phyloP scores from a whole-genome alignment of 2,797 vertebrate genomes.

The Perodicticus potto region DNA sequence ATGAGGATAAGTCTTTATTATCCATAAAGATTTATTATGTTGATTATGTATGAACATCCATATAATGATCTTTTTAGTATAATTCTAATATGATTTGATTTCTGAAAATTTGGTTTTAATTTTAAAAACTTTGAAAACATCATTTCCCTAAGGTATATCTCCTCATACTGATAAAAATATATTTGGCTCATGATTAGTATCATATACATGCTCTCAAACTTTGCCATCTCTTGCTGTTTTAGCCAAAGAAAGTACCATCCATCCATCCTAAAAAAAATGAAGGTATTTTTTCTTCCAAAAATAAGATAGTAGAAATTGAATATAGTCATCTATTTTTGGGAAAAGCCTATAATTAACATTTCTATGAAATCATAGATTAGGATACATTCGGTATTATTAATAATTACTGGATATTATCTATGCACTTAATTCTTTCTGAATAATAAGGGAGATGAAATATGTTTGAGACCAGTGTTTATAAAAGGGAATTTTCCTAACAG shows the following conservation, averaged over 20 bases:
- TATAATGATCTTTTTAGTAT: not conserved
- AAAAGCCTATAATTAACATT: not conserved
- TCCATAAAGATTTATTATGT: not conserved
- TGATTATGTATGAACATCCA: not conserved
- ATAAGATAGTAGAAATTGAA: not conserved
- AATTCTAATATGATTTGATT: not conserved
- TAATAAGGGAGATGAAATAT: constrained; percentile 33
- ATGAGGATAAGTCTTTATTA: not conserved
- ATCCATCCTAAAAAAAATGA: not conserved
- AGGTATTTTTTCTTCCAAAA: constrained; percentile 8
- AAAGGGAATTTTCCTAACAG: not conserved
- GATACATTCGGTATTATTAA: not conserved
- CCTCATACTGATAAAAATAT: not conserved
- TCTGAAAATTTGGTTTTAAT: not conserved
- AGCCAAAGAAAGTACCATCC: not conserved
- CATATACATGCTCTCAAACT: not conserved
- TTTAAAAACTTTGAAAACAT: not conserved
- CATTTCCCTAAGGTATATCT: not conserved
- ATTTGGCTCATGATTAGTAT: not conserved
- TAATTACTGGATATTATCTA: not conserved
- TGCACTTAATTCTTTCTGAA: not conserved
- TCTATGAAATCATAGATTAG: not conserved
- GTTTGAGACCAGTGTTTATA: not conserved
- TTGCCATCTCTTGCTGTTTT: not conserved
- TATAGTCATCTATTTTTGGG: not conserved